Evolutionary conservation across 2,113 vertebrate genomes (phyloP), one percentile per base, ranked within the genome.

Genomic region (Peromyscus leucopus): DNA sequence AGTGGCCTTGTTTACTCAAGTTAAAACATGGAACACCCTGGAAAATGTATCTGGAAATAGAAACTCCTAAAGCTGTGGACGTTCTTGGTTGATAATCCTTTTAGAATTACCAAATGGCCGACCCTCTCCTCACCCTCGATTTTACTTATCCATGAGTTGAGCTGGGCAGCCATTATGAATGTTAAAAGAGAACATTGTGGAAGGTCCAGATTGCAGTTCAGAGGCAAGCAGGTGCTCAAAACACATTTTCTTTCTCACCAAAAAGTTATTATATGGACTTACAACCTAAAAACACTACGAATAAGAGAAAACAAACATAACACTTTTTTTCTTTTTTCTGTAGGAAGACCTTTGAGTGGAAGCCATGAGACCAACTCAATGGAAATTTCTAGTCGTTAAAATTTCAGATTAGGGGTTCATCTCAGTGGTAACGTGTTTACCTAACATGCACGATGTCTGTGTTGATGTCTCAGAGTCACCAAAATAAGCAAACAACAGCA

Each of bases 101-200:
- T 31, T 67, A 90, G n/a, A 55, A 21, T 80, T 21, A 85, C 17
- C 33, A 93, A 96, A n/a, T 87, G 67, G 51, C 5, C 21, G 10
- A 84, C 42, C 31, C 10, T 84, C n/a, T 75, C 59, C 28, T 65
- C 59, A 92, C 26, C 33, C 7, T 78, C 48, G 17, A 22, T n/a
- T 92, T 94, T 65, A 74, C 31, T 26, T 89, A 57, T 67, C 76
- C 93, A 46, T 39, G 65, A 74, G 46, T 28, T 48, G 21, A 90
- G 31, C 48, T 96, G 80, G 85, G 57, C 8, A 16, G 33, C 42
- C 61, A 72, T 31, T 80, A 71, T 88, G 17, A 94, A 84, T 85
- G 74, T 84, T 92, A 90, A 90, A 91, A 33, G 15, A 26, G 19
- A 82, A 67, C 72, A 67, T 39, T 61, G 24, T 94, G 36, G 91